Percentiles rank a stretch among this genome's conserved stretches.
These are phyloP conservation scores for Hypocryptadius cinnamomeus DNA, from an alignment of 2,113 vertebrate species.

Conservation along the genomic window DNA sequence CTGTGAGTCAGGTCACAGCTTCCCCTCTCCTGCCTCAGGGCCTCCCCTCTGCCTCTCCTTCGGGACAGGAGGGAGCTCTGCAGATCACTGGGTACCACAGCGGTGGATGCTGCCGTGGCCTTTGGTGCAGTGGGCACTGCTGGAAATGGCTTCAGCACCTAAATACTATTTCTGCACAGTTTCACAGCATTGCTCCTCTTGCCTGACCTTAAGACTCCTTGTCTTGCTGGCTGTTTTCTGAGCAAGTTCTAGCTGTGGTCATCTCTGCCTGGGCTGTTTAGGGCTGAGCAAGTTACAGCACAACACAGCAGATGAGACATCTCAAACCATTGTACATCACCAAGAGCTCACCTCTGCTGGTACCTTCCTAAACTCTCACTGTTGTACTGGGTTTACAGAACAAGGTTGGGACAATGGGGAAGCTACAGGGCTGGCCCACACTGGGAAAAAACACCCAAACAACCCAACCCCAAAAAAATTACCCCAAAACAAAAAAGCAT, in stretches of 20 bases:
- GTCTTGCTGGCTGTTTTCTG: neutral
- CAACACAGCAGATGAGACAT: too few relatives aligned
- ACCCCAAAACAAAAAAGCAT: neutral
- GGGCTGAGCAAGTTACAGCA: neutral
- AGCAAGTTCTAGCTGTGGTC: neutral
- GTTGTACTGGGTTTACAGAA: neutral
- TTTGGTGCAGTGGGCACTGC: neutral
- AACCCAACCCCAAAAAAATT: neutral
- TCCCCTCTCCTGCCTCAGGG: neutral
- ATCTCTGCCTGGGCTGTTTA: neutral
- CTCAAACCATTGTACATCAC: accelerated
- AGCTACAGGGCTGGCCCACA: neutral
- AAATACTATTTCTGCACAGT: neutral
- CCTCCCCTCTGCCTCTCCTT: neutral
- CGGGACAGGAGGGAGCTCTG: neutral
- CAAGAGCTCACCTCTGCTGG: neutral
- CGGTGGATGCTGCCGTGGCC: accelerated
- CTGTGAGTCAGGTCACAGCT: neutral
- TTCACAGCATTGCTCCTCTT: neutral
- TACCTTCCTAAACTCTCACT: neutral
- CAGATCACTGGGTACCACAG: neutral
- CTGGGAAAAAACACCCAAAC: accelerated
- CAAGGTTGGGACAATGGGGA: neutral
- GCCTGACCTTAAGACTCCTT: neutral
- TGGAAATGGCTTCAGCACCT: neutral